Conservation (phyloP, 2,113 vertebrate species). For the Osmerus eperlanus region DNA sequence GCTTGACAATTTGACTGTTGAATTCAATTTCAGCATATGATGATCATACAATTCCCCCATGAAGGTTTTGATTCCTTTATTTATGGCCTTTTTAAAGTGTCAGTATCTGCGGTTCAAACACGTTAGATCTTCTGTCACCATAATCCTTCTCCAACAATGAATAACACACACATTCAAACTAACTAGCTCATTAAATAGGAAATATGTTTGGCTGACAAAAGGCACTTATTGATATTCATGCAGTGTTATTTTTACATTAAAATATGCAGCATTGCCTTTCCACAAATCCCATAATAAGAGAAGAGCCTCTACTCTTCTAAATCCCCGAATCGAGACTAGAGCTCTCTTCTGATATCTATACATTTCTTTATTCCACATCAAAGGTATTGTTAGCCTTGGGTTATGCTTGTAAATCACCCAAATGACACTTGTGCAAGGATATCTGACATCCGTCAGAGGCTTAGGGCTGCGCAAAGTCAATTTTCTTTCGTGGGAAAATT, state of each 20-base stretch:
- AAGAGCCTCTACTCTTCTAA: constrained; percentile 21
- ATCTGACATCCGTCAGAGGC: constrained; percentile 52
- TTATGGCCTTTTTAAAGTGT: constrained; percentile 19
- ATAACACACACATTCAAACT: constrained; percentile 29
- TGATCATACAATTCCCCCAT: constrained; percentile 26
- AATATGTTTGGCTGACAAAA: constrained; percentile 39
- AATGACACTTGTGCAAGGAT: constrained; percentile 52
- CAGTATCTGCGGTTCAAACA: constrained; percentile 40
- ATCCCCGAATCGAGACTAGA: constrained; percentile 23
- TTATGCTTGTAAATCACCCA: constrained; percentile 60
- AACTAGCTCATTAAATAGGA: constrained; percentile 57
- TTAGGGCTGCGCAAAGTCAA: constrained; percentile 29
- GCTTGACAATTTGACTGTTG: constrained; percentile 14
- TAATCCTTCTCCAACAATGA: constrained; percentile 48
- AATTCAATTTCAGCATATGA: constrained; percentile 29
- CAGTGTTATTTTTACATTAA: constrained; percentile 46
- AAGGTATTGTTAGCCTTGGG: constrained; percentile 51
- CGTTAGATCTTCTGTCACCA: constrained; percentile 13
- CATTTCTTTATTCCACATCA: constrained; percentile 52
- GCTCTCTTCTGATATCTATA: constrained; percentile 45
- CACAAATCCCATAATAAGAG: constrained; percentile 34
- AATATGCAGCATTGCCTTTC: constrained; percentile 43
- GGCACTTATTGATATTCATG: constrained; percentile 38
- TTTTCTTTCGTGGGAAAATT: constrained; percentile 52
- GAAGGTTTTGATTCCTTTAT: constrained; percentile 18